Evolutionary conservation across 2,888 invertebrate species (phyloP).

Genomic region (Cantharis flavilabris): DNA sequence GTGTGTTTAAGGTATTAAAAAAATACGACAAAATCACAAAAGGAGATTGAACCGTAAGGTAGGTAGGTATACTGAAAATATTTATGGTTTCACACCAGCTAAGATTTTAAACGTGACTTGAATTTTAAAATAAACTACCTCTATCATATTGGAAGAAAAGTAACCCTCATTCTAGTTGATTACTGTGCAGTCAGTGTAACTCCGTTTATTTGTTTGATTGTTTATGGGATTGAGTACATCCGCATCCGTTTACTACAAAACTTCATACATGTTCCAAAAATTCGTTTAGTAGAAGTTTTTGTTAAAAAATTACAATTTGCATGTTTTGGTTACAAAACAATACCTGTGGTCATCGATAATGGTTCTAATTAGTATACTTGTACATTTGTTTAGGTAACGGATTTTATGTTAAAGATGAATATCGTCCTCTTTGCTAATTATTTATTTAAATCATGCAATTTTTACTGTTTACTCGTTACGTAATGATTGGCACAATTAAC

Average conservation of each 20-base stretch:
- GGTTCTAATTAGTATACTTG: not conserved
- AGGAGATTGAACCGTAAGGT: not conserved
- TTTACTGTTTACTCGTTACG: not conserved
- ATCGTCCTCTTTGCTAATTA: not conserved
- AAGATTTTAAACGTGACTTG: not conserved
- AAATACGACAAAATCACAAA: not conserved
- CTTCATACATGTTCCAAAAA: slow-evolving; percentile 7
- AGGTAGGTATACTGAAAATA: not conserved
- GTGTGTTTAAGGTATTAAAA: not conserved
- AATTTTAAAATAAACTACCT: not conserved
- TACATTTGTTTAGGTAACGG: slow-evolving; percentile 19
- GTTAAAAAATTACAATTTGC: not conserved
- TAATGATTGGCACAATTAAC: not conserved
- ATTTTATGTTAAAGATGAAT: not conserved
- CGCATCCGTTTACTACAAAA: slow-evolving; percentile 14
- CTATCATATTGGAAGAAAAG: not conserved
- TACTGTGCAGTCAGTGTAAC: slow-evolving; percentile 11
- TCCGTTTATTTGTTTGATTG: slow-evolving; percentile 15
- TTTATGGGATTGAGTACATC: slow-evolving; percentile 11
- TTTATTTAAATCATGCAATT: not conserved
- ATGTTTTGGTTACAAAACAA: not conserved
- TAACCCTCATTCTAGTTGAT: not conserved
- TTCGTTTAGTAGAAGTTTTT: not conserved
- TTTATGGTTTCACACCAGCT: not conserved
- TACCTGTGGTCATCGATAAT: not conserved